Conservation (phyloP, 35 echinoderm and acorn worm genomes). For the Heliocidaris tuberculata region DNA sequence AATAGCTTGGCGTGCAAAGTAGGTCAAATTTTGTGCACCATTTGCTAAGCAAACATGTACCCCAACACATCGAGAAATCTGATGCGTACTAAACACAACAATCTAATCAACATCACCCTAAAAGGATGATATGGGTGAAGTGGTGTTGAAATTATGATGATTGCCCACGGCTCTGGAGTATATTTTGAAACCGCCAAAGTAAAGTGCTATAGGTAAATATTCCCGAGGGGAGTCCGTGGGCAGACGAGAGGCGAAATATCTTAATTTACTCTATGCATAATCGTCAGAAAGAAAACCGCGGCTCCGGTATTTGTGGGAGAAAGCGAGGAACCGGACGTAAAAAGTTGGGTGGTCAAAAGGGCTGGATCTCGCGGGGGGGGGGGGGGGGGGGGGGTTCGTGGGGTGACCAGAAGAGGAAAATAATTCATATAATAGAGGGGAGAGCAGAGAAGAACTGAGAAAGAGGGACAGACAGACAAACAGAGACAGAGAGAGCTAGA, state of each 20-base stretch:
- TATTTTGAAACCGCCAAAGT: conserved; percentile 11
- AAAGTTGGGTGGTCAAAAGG: no score
- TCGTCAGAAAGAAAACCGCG: neutral
- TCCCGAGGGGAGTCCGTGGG: neutral
- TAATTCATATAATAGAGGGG: no score
- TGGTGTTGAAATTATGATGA: conserved; percentile 17
- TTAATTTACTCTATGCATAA: neutral
- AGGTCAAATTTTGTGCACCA: neutral
- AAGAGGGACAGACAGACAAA: no score
- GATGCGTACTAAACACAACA: conserved; percentile 8
- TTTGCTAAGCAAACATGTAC: neutral
- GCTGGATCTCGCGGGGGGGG: no score
- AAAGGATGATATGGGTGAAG: conserved; percentile 1
- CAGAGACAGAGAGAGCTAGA: neutral
- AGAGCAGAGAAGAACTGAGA: no score
- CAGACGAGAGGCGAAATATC: neutral
- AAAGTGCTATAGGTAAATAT: neutral
- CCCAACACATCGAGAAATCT: neutral
- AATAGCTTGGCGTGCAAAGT: neutral
- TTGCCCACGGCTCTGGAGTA: neutral
- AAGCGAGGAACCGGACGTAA: neutral
- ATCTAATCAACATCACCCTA: neutral
- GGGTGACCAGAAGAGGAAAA: no score
- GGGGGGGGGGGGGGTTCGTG: no score
- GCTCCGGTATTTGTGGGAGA: neutral